Evolutionary conservation across 2,888 invertebrate species (phyloP), one percentile per base, ranked within the genome.

Genomic region (Cataglyphis cursor): DNA sequence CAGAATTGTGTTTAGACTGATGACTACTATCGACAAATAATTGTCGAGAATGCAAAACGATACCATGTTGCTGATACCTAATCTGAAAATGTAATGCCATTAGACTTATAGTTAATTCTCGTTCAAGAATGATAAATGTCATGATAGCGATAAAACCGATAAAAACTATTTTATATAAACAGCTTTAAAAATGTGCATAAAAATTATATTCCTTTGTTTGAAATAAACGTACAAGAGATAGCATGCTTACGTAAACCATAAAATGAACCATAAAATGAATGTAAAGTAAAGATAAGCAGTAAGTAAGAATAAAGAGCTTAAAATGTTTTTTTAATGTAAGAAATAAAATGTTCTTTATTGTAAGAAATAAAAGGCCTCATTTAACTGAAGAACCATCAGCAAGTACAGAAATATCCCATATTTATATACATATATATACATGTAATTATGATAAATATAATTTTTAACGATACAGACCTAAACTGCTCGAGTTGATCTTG

Each of bases 1-100:
- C 31, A 44, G 74, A 70, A 89, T 59, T 18, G 59, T 8, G 6
- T 21, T 59, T 31, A 85, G 51, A 51, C 74, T 31, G 24, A 83
- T 21, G 12, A 83, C 21, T 51, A 21, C 44, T 6, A 86, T 81
- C 28, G 62, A 54, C 24, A 65, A 48, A 48, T 61, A 64, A 21
- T 24, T 62, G 59, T 3, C 68, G 15, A 21, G 10, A 12, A 21
- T 54, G 9, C 24, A 38, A 28, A 28, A 41, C 44, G 74, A 70
- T 15, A 66, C 12, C 89, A 88, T 88, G 21, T 83, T 88, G 66
- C n/a, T 2, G 24, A 8, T 38, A 9, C 28, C 78, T 24, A 41
- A 72, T 15, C 87, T 88, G 54, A 62, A 75, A 73, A n/a, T 24
- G 74, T 28, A 76, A 76, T 76, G 65, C 12, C 38, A 28, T 65